Percentiles rank a stretch among this genome's conserved stretches.
phyloP scores from a whole-genome alignment of 2,797 vertebrate genomes.

The Sparidentex hasta region DNA sequence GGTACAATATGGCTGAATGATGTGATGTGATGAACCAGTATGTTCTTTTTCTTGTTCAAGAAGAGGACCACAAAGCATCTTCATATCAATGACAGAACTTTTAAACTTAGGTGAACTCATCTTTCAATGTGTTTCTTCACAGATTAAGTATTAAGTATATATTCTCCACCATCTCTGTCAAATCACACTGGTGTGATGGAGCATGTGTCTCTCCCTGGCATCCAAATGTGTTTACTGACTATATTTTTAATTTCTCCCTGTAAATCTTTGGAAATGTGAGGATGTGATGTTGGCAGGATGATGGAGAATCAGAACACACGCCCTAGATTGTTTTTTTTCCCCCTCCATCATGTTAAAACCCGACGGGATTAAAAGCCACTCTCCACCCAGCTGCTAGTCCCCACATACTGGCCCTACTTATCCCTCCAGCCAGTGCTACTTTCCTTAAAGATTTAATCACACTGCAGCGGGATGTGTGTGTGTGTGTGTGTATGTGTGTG shows the following conservation, averaged over 20 bases:
- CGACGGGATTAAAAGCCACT: slow-evolving; percentile 72
- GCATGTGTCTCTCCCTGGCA: neutral
- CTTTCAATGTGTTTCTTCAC: neutral
- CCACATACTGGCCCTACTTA: slow-evolving; percentile 71
- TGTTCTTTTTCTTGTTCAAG: no score
- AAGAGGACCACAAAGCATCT: no score
- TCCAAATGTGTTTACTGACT: slow-evolving; percentile 19
- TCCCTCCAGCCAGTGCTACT: slow-evolving; percentile 72
- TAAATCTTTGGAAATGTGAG: slow-evolving; percentile 43
- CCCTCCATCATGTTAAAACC: slow-evolving; percentile 73
- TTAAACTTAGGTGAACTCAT: neutral
- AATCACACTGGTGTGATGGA: neutral
- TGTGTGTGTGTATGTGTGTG: slow-evolving; percentile 31
- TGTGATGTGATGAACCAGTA: no score
- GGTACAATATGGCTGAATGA: no score
- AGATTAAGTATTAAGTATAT: neutral
- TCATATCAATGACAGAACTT: no score
- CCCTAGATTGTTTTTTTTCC: slow-evolving; percentile 61
- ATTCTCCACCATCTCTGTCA: neutral
- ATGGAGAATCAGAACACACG: slow-evolving; percentile 33
- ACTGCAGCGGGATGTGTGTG: slow-evolving; percentile 31
- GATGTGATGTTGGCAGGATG: slow-evolving; percentile 28
- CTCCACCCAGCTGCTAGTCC: slow-evolving; percentile 76
- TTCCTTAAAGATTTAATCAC: slow-evolving; percentile 81
- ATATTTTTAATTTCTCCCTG: slow-evolving; percentile 28